Evolutionary conservation across 2,888 invertebrate genomes (phyloP).

Genomic region (Agrochola litura): DNA sequence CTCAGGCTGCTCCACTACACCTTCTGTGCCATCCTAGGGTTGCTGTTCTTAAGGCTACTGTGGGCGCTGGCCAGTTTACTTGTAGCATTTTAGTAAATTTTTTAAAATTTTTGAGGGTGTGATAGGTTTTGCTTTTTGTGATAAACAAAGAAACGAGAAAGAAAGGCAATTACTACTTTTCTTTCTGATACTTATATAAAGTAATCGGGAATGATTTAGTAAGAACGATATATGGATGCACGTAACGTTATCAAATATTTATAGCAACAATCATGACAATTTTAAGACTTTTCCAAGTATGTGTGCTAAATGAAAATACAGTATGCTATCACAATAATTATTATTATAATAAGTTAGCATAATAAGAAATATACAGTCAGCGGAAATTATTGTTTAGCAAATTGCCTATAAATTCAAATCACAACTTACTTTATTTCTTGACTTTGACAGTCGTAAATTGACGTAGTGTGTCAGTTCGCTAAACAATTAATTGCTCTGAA

Average conservation of each 20-base stretch:
- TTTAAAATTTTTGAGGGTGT: not conserved
- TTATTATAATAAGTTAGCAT: not conserved
- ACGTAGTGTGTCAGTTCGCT: not conserved
- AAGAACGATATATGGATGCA: not conserved
- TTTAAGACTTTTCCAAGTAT: conserved; percentile 18
- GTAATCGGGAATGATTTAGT: not conserved
- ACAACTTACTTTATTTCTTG: not conserved
- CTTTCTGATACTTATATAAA: not conserved
- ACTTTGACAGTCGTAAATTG: no score
- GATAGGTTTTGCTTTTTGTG: not conserved
- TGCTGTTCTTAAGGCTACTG: conserved; percentile 70
- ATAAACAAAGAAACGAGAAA: not conserved
- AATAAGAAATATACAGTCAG: not conserved
- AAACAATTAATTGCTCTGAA: not conserved
- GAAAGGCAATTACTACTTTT: not conserved
- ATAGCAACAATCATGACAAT: conserved; percentile 2
- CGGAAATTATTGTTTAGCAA: not conserved
- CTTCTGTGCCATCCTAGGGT: conserved; percentile 63
- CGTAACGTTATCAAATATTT: no score
- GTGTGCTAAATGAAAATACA: conserved; percentile 10
- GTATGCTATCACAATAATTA: not conserved
- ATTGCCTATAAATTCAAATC: not conserved
- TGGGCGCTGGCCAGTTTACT: conserved; percentile 67
- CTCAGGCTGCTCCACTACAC: conserved; percentile 75
- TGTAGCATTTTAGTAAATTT: conserved; percentile 55